phyloP scores from a whole-genome alignment of 2,797 vertebrate species.

The Chrosomus eos region DNA sequence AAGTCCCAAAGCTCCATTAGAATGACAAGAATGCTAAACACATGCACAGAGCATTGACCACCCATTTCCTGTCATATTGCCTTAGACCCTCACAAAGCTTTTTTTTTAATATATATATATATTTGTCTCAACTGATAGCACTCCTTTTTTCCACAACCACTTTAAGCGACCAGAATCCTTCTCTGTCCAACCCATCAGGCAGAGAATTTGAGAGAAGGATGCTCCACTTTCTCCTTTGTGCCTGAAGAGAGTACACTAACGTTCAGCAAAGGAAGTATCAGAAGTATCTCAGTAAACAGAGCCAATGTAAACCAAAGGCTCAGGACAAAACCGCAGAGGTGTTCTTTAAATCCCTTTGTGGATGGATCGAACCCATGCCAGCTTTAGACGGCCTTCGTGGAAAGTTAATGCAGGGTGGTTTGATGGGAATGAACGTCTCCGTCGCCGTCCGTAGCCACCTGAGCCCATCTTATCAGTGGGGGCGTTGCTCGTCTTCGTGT shows the following conservation, averaged over 20 bases:
- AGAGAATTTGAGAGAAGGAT: constrained; percentile 49
- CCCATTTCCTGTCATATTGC: constrained; percentile 30
- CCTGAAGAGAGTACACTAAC: constrained; percentile 57
- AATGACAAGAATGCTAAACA: constrained; percentile 57
- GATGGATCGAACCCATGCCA: constrained; percentile 40
- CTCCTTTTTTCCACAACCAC: constrained; percentile 45
- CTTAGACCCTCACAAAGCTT: constrained; percentile 38
- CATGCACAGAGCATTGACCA: constrained; percentile 48
- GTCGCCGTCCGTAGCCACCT: constrained; percentile 82
- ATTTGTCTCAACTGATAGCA: constrained; percentile 31
- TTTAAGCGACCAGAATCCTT: constrained; percentile 51
- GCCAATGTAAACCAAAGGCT: constrained; percentile 55
- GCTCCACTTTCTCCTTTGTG: constrained; percentile 52
- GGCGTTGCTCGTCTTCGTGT: constrained; percentile 70
- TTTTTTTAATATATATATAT: neutral
- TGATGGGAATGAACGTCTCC: constrained; percentile 74
- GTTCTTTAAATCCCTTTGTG: constrained; percentile 50
- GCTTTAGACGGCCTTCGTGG: constrained; percentile 48
- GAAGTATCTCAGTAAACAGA: constrained; percentile 59
- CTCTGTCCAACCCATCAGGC: constrained; percentile 51
- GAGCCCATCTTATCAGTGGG: constrained; percentile 78
- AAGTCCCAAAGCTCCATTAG: constrained; percentile 63
- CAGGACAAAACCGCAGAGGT: constrained; percentile 46
- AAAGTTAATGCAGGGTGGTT: constrained; percentile 23
- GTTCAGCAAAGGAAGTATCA: constrained; percentile 51